Evolutionary conservation across 2,888 invertebrate genomes (phyloP), one percentile per base, ranked within the genome.

Genomic region (Agrochola litura): DNA sequence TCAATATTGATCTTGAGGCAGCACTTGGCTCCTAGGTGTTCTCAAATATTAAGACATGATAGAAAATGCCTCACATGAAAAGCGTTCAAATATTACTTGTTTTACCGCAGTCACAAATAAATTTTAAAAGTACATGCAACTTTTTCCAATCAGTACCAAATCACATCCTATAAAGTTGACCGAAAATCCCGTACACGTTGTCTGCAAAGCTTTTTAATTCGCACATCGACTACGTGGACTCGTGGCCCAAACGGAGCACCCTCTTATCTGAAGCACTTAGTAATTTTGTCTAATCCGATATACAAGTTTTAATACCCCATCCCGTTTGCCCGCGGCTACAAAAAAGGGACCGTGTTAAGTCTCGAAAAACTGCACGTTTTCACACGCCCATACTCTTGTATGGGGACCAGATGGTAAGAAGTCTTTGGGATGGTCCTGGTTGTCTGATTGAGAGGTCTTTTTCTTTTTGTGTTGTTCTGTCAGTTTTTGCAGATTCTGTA

Each of bases 261-360:
- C 94, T 93, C 93, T 94, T 92, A 94, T 92, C 93, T 93, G 92
- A 88, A 93, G 95, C 95, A 95, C 96, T 96, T 95, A 96, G 96
- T 95, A 95, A 96, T 96, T 95, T 95, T 93, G 89, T 93, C 94
- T 96, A 96, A 96, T 95, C 96, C 96, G 93, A 93, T 94, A 93
- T 92, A 95, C 95, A 96, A 96, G 95, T 96, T 96, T 96, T 95
- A 96, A 96, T 94, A 93, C 95, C 93, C 92, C 84, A 90, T 86
- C 91, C 92, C 92, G 90, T 92, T 91, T 92, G 93, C 96, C 93
- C 92, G 93, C 92, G 94, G 95, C 95, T 90, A 88, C 92, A 93
- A 96, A 96, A 96, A 96, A 96, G 95, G 95, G 95, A 95, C 92
- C 91, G 87, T 90, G 91, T 88, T 95, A 95, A 95, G 93, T 95